Conservation (phyloP, 2,797 vertebrate genomes). For the Labroides dimidiatus region DNA sequence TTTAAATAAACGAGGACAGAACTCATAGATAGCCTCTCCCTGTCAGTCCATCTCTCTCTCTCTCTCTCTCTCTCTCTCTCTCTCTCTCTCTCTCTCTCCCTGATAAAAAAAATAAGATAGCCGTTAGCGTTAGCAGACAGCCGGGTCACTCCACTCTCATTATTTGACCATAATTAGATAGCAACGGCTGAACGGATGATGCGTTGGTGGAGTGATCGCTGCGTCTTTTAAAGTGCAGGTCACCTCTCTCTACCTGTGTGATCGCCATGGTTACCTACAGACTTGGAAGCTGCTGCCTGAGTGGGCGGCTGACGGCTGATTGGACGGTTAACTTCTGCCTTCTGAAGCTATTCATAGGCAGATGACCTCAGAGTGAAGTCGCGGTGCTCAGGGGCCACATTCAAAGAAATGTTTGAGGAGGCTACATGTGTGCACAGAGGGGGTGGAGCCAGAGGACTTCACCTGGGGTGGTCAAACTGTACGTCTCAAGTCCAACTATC, state of each 20-base stretch:
- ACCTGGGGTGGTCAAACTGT: too few species aligned
- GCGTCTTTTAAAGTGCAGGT: slow-evolving; percentile 42
- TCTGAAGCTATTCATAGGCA: slow-evolving; percentile 15
- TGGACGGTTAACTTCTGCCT: slow-evolving; percentile 30
- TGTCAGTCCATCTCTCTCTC: too few species aligned
- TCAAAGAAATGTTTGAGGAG: not conserved
- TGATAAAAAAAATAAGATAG: not conserved
- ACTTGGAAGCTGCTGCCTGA: slow-evolving; percentile 27
- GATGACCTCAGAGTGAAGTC: slow-evolving; percentile 11
- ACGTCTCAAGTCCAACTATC: too few species aligned
- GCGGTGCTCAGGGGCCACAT: slow-evolving; percentile 7
- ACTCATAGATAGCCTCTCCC: not conserved
- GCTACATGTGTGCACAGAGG: too few species aligned
- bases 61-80: not conserved
- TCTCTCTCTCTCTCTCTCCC: too few species aligned
- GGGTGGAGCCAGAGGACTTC: too few species aligned
- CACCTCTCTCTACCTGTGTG: slow-evolving; percentile 43
- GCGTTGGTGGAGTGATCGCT: not conserved
- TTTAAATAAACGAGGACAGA: not conserved
- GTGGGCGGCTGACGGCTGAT: slow-evolving; percentile 40
- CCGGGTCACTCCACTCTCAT: slow-evolving; percentile 30
- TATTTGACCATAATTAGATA: slow-evolving; percentile 51
- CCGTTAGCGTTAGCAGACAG: not conserved
- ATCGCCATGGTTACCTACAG: slow-evolving; percentile 62
- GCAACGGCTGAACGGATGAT: slow-evolving; percentile 63